These are phyloP conservation scores for Tinea semifulvella DNA, from an alignment of 2,888 invertebrate species.

Conservation along the genomic window DNA sequence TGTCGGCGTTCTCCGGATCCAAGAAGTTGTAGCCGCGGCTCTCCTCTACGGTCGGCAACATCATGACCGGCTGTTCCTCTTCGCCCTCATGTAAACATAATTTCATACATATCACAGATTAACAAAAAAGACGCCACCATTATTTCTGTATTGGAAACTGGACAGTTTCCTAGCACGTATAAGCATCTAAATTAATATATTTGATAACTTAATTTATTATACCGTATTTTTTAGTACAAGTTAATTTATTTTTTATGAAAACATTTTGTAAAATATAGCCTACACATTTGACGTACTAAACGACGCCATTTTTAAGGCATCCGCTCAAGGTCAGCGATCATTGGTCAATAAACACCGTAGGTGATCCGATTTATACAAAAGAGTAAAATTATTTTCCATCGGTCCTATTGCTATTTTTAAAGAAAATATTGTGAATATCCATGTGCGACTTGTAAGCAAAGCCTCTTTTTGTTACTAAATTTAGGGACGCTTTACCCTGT, in stretches of 20 bases:
- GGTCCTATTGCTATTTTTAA: too few relatives aligned
- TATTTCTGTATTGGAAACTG: slow-evolving; percentile 31
- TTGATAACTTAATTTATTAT: slow-evolving; percentile 13
- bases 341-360: too few relatives aligned
- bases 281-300: slow-evolving; percentile 48
- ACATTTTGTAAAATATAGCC: slow-evolving; percentile 24
- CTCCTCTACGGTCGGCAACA: slow-evolving; percentile 63
- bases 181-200: slow-evolving; percentile 22
- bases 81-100: slow-evolving; percentile 57
- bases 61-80: slow-evolving; percentile 43
- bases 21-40: slow-evolving; percentile 81
- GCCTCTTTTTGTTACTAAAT: too few relatives aligned
- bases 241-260: not conserved
- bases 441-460: too few relatives aligned
- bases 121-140: slow-evolving; percentile 40
- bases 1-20: slow-evolving; percentile 86
- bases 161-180: slow-evolving; percentile 26
- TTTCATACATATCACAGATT: slow-evolving; percentile 35
- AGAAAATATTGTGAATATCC: too few relatives aligned
- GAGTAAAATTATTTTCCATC: too few relatives aligned
- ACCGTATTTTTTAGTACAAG: not conserved
- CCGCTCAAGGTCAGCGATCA: slow-evolving; percentile 26
- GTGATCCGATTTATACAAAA: too few relatives aligned
- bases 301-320: slow-evolving; percentile 63
- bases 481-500: too few relatives aligned